phyloP scores from a whole-genome alignment of 2,797 vertebrate species.

The Manis crassicaudata region DNA sequence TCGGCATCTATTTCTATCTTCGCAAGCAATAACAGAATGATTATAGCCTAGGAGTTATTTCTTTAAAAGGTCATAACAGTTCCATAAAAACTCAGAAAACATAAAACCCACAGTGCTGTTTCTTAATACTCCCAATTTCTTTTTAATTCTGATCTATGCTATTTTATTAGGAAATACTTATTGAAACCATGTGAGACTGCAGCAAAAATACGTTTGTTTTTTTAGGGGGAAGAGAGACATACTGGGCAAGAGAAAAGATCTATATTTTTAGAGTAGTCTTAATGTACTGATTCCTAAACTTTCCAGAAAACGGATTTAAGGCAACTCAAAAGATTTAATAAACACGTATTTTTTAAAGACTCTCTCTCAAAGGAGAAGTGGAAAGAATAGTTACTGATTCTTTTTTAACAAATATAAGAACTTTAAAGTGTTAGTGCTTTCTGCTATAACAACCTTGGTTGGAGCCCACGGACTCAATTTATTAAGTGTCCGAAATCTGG shows the following conservation, averaged over 20 bases:
- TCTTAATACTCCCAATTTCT: background rate
- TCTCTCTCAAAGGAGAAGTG: constrained; percentile 9
- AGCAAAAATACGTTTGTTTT: background rate
- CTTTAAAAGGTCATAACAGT: constrained; percentile 60
- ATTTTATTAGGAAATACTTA: background rate
- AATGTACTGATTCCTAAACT: constrained; percentile 16
- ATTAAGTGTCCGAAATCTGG: background rate
- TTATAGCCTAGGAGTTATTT: constrained; percentile 57
- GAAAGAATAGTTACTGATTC: background rate
- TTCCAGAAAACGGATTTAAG: background rate
- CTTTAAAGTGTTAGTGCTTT: background rate
- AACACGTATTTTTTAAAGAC: background rate
- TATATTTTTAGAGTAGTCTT: background rate
- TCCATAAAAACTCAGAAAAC: constrained; percentile 62
- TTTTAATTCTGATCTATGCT: background rate
- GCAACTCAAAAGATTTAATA: background rate
- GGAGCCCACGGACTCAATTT: background rate
- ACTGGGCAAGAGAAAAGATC: background rate
- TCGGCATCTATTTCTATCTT: constrained; percentile 51
- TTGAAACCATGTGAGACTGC: background rate
- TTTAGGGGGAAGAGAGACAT: background rate
- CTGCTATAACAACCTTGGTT: background rate
- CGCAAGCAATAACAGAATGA: constrained; percentile 71
- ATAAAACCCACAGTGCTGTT: background rate
- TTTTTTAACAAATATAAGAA: background rate